phyloP scores from a whole-genome alignment of 2,888 invertebrate species.

The Agonopterix arenella region DNA sequence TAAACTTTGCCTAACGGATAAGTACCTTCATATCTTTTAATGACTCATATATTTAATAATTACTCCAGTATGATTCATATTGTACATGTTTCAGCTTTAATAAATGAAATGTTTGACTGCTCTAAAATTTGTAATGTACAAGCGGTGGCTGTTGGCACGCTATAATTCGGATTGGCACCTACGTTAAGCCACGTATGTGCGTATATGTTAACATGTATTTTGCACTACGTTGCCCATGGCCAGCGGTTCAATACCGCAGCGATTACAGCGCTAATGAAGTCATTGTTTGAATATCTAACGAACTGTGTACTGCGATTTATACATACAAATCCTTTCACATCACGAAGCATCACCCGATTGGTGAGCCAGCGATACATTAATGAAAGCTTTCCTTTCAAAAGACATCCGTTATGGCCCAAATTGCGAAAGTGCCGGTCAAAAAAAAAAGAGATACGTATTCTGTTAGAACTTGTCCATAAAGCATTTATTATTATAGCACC shows the following conservation, averaged over 20 bases:
- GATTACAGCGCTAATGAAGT: constrained; percentile 71
- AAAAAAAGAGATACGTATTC: no score
- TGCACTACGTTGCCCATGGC: constrained; percentile 18
- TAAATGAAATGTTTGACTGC: constrained; percentile 2
- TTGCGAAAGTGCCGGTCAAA: no score
- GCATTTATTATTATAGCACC: no score
- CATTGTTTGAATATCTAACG: constrained; percentile 71
- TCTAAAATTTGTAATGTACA: constrained; percentile 7
- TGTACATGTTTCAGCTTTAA: not conserved
- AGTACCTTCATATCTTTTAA: constrained; percentile 6
- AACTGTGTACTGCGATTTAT: constrained; percentile 48
- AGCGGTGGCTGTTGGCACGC: constrained; percentile 7
- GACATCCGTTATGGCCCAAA: no score
- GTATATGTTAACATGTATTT: not conserved
- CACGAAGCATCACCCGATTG: constrained; percentile 15
- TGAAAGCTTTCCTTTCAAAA: no score
- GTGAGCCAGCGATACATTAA: no score
- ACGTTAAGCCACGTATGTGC: constrained; percentile 17
- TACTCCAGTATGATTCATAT: not conserved
- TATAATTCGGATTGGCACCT: constrained; percentile 15
- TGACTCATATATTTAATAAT: constrained; percentile 3
- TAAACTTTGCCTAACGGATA: constrained; percentile 21
- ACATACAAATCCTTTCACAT: constrained; percentile 15
- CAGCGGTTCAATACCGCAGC: constrained; percentile 44
- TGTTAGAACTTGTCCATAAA: no score